phyloP scores from a whole-genome alignment of 1,140 invertebrate species.

The Mizuhopecten yessoensis region DNA sequence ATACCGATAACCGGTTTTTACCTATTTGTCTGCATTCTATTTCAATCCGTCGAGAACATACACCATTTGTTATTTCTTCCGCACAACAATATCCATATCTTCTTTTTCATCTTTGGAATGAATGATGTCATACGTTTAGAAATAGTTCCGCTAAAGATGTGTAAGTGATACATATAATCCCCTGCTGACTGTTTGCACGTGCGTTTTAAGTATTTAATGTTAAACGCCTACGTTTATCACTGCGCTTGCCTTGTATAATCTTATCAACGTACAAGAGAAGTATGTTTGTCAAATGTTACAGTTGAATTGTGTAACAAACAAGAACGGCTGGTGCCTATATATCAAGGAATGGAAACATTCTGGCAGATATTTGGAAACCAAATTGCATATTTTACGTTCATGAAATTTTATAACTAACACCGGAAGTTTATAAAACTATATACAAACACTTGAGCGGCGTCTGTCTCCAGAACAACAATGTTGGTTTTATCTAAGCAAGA shows the following conservation, averaged over 20 bases:
- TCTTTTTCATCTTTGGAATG: neutral
- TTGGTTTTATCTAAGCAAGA: neutral
- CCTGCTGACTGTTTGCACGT: constrained; percentile 23
- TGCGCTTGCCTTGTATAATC: neutral
- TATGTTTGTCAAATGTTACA: constrained; percentile 25
- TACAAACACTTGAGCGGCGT: neutral
- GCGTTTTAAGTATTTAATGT: neutral
- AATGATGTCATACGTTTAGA: neutral
- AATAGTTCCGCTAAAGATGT: neutral
- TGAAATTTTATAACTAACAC: neutral
- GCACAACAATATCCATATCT: neutral
- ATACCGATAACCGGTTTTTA: no score
- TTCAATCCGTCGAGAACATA: neutral
- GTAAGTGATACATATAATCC: neutral
- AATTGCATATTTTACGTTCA: neutral
- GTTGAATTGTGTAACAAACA: constrained; percentile 4
- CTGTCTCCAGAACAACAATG: neutral
- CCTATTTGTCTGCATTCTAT: neutral
- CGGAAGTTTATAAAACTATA: neutral
- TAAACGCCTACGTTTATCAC: neutral
- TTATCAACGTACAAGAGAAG: neutral
- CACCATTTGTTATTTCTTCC: neutral
- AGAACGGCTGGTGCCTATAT: neutral
- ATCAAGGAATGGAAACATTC: neutral
- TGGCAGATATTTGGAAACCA: neutral